These are phyloP conservation scores for Drosophila punjabiensis DNA, from an alignment of 1,140 invertebrate genomes.

Conservation along the genomic window DNA sequence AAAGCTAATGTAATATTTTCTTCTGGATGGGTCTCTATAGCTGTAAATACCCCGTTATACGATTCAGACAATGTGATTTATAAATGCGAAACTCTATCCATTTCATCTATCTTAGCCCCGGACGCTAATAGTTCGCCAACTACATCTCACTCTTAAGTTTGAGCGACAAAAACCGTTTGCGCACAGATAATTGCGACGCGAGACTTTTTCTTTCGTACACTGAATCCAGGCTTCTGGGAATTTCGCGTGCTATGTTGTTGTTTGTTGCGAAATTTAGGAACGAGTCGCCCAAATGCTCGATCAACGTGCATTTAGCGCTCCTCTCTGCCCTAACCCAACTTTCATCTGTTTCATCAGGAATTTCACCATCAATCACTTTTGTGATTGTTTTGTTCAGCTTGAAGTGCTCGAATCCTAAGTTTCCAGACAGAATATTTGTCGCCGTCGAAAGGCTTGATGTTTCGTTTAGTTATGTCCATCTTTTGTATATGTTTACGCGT, in stretches of 20 bases:
- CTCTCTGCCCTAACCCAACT: background rate
- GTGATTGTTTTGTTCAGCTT: too few species aligned
- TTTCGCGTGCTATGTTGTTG: constrained; percentile 18
- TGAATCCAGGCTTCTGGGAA: constrained; percentile 49
- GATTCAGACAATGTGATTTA: constrained; percentile 57
- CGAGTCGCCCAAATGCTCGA: background rate
- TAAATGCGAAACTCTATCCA: constrained; percentile 29
- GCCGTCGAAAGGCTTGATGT: too few species aligned
- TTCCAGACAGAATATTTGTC: too few species aligned
- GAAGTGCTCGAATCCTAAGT: too few species aligned
- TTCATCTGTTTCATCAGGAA: background rate
- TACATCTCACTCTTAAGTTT: too few species aligned
- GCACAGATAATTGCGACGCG: constrained; percentile 38
- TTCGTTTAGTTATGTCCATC: too few species aligned
- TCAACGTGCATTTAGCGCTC: background rate
- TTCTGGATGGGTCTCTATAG: constrained; percentile 84
- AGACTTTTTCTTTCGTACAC: constrained; percentile 84
- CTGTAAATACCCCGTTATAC: constrained; percentile 83
- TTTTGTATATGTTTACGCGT: too few species aligned
- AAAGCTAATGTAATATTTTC: constrained; percentile 80
- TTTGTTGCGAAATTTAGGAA: constrained; percentile 7
- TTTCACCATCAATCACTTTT: background rate
- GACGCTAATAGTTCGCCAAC: constrained; percentile 76
- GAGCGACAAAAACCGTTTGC: too few species aligned
- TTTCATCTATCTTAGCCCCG: constrained; percentile 82